Evolutionary conservation across 2,113 vertebrate species (phyloP).

Genomic region (Pipa parva): DNA sequence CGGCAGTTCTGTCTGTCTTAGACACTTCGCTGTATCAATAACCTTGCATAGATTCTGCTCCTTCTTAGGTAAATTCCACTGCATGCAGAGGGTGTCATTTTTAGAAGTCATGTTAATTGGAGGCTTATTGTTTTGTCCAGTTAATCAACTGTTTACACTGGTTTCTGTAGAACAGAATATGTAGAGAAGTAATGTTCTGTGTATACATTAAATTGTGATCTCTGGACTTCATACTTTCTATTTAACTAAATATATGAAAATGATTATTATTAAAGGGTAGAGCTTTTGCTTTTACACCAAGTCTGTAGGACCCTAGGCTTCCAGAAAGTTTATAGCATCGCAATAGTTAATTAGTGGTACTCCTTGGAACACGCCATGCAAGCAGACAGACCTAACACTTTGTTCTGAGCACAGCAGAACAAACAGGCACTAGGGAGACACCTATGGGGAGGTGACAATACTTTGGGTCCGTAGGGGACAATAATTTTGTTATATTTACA

Average conservation of each 20-base stretch:
- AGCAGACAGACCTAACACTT: slow-evolving; percentile 20
- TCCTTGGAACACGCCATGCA: slow-evolving; percentile 12
- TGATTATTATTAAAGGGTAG: not conserved
- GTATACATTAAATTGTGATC: too few relatives aligned
- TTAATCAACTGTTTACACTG: too few relatives aligned
- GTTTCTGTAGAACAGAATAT: too few relatives aligned
- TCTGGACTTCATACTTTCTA: not conserved
- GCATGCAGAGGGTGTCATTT: not conserved
- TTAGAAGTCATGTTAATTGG: not conserved
- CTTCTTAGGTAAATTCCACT: too few relatives aligned
- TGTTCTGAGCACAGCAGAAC: slow-evolving; percentile 35
- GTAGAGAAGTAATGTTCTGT: too few relatives aligned
- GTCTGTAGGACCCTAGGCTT: not conserved
- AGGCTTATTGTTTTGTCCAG: too few relatives aligned
- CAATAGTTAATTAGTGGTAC: slow-evolving; percentile 1
- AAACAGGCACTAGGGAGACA: slow-evolving; percentile 37
- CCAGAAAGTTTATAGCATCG: not conserved
- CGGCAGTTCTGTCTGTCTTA: too few relatives aligned
- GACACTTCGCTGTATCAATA: too few relatives aligned
- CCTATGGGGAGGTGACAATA: slow-evolving; percentile 22
- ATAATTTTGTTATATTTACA: slow-evolving; percentile 37
- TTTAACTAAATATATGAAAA: too few relatives aligned
- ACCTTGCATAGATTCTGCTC: too few relatives aligned
- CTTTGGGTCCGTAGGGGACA: slow-evolving; percentile 11
- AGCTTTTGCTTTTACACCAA: not conserved